Percentiles rank a stretch among this genome's conserved stretches.
Conservation (phyloP, 2,888 invertebrate genomes). For the Lasioglossum oenotherae region DNA sequence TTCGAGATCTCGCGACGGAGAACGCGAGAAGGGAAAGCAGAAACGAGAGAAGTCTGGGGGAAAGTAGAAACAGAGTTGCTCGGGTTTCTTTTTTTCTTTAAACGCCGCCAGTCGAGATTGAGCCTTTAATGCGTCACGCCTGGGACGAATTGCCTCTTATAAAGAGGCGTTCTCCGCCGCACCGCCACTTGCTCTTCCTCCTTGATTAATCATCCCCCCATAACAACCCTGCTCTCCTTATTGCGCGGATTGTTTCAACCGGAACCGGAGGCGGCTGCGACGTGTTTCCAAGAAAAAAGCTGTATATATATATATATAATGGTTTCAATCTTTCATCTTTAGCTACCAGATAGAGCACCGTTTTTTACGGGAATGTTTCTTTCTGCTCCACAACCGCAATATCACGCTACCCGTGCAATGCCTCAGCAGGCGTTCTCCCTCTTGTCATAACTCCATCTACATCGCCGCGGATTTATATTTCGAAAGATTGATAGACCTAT, state of each 20-base stretch:
- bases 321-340: conserved; percentile 15
- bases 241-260: conserved; percentile 15
- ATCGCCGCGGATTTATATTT: background rate
- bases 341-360: background rate
- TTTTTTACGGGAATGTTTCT: background rate
- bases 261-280: background rate
- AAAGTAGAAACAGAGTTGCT: conserved; percentile 32
- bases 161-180: conserved; percentile 65
- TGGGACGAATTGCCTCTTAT: conserved; percentile 77
- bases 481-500: background rate
- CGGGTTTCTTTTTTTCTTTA: conserved; percentile 17
- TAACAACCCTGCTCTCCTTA: conserved; percentile 11
- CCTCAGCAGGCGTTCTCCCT: background rate
- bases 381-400: background rate
- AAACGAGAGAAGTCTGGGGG: conserved; percentile 28
- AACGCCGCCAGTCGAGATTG: conserved; percentile 62
- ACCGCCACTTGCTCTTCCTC: conserved; percentile 47
- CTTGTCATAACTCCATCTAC: background rate
- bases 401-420: background rate
- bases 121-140: conserved; percentile 72
- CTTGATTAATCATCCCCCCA: conserved; percentile 44
- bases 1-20: background rate
- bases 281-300: background rate
- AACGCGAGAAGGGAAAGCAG: background rate
- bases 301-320: background rate